Conservation (phyloP, 2,888 invertebrate genomes). For the Penaeus monodon region DNA sequence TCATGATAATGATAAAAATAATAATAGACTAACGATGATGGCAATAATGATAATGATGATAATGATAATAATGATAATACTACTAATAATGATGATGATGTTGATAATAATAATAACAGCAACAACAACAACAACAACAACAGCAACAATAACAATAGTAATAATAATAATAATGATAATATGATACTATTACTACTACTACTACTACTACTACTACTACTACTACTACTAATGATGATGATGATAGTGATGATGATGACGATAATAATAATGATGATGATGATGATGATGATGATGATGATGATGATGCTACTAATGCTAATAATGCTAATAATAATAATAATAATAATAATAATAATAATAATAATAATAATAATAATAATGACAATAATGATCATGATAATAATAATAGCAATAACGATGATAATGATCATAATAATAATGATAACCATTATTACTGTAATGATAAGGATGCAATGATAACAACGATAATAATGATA, state of each 20-base stretch:
- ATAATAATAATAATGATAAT: not conserved
- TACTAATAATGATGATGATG: not conserved
- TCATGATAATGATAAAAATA: not conserved
- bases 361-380: no score
- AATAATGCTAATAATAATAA: no score
- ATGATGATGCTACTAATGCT: no score
- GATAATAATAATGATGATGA: no score
- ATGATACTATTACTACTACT: no score
- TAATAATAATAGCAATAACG: not conserved
- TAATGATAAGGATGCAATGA: not conserved
- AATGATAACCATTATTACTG: not conserved
- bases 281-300: no score
- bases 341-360: no score
- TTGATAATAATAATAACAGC: not conserved
- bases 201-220: no score
- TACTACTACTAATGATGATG: no score
- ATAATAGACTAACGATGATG: not conserved
- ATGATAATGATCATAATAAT: not conserved
- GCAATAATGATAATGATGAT: not conserved
- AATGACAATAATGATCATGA: no score
- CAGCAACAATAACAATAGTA: not conserved
- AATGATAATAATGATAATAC: not conserved
- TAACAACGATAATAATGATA: not conserved
- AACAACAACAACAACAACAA: not conserved
- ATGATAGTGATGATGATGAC: no score